Evolutionary conservation across 2,888 invertebrate species (phyloP).

Genomic region (Dicranocentrus wangi): DNA sequence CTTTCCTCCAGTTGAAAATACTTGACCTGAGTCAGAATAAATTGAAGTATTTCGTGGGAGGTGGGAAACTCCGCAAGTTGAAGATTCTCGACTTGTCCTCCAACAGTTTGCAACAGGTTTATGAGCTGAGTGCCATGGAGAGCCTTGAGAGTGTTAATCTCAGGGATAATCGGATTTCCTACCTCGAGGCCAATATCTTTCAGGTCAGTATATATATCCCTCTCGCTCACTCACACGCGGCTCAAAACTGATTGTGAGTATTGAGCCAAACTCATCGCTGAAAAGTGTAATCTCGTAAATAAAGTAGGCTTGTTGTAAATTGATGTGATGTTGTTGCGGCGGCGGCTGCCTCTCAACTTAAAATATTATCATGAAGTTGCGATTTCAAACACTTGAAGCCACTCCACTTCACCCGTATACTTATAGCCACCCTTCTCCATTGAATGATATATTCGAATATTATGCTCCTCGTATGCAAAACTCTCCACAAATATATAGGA

Average conservation of each 20-base stretch:
- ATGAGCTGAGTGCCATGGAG: slow-evolving; percentile 63
- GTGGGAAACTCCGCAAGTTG: slow-evolving; percentile 65
- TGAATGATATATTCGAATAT: slow-evolving; percentile 16
- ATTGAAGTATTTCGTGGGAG: slow-evolving; percentile 71
- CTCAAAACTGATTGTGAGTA: neutral
- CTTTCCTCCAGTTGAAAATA: slow-evolving; percentile 66
- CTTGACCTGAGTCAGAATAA: slow-evolving; percentile 72
- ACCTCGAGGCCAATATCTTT: slow-evolving; percentile 70
- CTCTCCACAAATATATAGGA: too few species aligned
- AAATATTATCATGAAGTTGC: slow-evolving; percentile 52
- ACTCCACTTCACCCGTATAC: slow-evolving; percentile 19
- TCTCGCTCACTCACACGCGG: slow-evolving; percentile 31
- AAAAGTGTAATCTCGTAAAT: neutral
- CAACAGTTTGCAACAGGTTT: slow-evolving; percentile 69
- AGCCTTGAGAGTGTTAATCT: slow-evolving; percentile 72
- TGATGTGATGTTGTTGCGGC: slow-evolving; percentile 14
- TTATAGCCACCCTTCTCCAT: slow-evolving; percentile 19
- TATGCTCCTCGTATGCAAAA: slow-evolving; percentile 16
- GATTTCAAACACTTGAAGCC: slow-evolving; percentile 53
- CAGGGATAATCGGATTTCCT: slow-evolving; percentile 71
- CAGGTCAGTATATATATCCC: slow-evolving; percentile 69
- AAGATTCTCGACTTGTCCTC: slow-evolving; percentile 72
- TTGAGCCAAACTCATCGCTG: neutral
- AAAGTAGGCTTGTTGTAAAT: neutral
- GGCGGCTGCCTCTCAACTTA: neutral